phyloP scores from a whole-genome alignment of 2,797 vertebrate genomes.

The Sebastes taczanowskii region DNA sequence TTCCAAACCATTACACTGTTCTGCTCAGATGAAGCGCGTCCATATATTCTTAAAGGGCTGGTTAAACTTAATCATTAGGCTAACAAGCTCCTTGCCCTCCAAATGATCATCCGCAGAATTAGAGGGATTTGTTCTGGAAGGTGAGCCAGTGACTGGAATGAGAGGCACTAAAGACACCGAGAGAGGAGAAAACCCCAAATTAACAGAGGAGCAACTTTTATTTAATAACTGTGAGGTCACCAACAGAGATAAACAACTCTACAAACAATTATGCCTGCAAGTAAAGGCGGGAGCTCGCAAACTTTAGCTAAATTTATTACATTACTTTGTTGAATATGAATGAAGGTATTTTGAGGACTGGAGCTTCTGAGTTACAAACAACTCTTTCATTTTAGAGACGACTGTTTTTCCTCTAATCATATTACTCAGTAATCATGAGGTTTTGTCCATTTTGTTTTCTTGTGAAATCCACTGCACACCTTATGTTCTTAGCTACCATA shows the following conservation, averaged over 20 bases:
- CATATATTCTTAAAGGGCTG: constrained; percentile 97
- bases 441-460: not conserved
- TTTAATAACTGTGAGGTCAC: constrained; percentile 1
- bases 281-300: not conserved
- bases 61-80: constrained; percentile 98
- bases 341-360: not conserved
- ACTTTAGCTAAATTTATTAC: not conserved
- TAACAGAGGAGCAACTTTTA: constrained; percentile 6
- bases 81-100: constrained; percentile 94
- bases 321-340: not conserved
- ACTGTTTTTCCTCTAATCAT: not conserved
- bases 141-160: constrained; percentile 89
- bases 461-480: not conserved
- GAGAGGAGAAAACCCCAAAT: constrained; percentile 53
- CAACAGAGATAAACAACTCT: not conserved
- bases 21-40: constrained; percentile 92
- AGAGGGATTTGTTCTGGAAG: constrained; percentile 94
- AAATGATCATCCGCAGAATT: constrained; percentile 94
- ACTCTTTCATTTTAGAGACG: not conserved
- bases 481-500: not conserved
- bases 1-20: constrained; percentile 95
- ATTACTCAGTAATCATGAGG: not conserved
- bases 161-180: constrained; percentile 82
- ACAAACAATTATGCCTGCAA: not conserved
- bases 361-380: not conserved